These are phyloP conservation scores for Spondyliosoma cantharus DNA, from an alignment of 2,797 vertebrate genomes.

Conservation along the genomic window DNA sequence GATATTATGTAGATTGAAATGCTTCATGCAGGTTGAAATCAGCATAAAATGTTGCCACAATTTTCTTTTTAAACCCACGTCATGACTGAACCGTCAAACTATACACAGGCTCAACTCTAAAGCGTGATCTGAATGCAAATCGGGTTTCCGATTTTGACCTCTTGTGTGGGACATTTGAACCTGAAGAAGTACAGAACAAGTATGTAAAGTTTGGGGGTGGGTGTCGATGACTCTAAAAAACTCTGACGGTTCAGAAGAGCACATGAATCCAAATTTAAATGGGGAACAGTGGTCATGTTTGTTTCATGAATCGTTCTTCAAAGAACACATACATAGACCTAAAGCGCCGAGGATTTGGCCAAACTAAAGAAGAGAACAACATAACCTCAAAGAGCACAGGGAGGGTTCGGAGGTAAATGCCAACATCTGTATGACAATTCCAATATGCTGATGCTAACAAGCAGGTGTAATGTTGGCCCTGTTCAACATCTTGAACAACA, in stretches of 20 bases:
- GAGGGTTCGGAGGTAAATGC: too few relatives aligned
- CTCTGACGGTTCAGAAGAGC: not conserved
- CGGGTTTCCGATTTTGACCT: slow-evolving; percentile 18
- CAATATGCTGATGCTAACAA: too few relatives aligned
- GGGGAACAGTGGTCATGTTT: not conserved
- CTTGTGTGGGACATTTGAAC: slow-evolving; percentile 22
- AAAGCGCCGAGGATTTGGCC: too few relatives aligned
- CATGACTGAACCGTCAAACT: slow-evolving; percentile 60
- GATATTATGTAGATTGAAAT: slow-evolving; percentile 75
- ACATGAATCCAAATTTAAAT: not conserved
- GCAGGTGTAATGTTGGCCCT: too few relatives aligned
- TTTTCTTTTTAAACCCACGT: slow-evolving; percentile 60
- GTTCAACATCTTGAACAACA: too few relatives aligned
- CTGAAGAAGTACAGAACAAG: not conserved
- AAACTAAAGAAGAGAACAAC: not conserved
- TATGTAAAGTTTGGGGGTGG: not conserved
- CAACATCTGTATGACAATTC: too few relatives aligned
- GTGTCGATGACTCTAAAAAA: slow-evolving; percentile 7
- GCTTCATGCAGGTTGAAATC: slow-evolving; percentile 68
- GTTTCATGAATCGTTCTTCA: not conserved
- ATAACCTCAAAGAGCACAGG: too few relatives aligned
- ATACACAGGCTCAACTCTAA: slow-evolving; percentile 40
- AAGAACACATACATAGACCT: not conserved
- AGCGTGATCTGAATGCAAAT: slow-evolving; percentile 54
- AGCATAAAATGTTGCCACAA: slow-evolving; percentile 68